Evolutionary conservation across 1,140 invertebrate species (phyloP), one percentile per base, ranked within the genome.

Genomic region (Drosophila lacertosa): DNA sequence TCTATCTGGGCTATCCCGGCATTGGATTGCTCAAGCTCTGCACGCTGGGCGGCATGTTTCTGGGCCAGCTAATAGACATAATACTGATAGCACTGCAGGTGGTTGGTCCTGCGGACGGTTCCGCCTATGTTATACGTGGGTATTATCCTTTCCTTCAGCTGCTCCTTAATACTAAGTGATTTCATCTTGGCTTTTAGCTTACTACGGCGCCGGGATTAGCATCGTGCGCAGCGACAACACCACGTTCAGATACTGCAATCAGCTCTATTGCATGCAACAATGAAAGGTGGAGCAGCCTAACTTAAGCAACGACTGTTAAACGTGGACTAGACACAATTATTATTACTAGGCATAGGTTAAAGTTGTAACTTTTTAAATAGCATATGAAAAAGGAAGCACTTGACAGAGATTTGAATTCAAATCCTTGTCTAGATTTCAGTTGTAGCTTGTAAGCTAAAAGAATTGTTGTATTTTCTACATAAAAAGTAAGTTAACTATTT

Each of bases 1-100:
- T 99, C 92, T 99, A 99, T 90, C 93, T 99, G 2, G 98, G 98
- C 13, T 99, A 99, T 92, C 97, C 97, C 47, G 98, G 97, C 16
- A 94, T 99, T 67, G 98, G 98, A 1, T 92, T 99, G 44, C 93
- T 98, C 5, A 99, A 99, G 92, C 94, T 99, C 73, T 97, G 97
- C 89, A 99, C 98, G 0, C 92, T 99, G 22, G 98, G 98, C 4
- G 99, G 99, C 89, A 95, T 99, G 93, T 99, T 99, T 89, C 92
- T 99, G n/a, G 97, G 97, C 6, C 98, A 99, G 91, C 93, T 99
- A 24, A 92, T 98, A 59, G 98, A 99, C 92, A 96, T 99, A 15
- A 95, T 99, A 83, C 93, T 99, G 18, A 99, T 99, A 89, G 97
- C 98, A 13, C 97, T 97, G 16, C 94, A 95, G 94, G 95, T 96